These are phyloP conservation scores for Hymenochirus boettgeri DNA, from an alignment of 2,113 vertebrate species.

Conservation along the genomic window DNA sequence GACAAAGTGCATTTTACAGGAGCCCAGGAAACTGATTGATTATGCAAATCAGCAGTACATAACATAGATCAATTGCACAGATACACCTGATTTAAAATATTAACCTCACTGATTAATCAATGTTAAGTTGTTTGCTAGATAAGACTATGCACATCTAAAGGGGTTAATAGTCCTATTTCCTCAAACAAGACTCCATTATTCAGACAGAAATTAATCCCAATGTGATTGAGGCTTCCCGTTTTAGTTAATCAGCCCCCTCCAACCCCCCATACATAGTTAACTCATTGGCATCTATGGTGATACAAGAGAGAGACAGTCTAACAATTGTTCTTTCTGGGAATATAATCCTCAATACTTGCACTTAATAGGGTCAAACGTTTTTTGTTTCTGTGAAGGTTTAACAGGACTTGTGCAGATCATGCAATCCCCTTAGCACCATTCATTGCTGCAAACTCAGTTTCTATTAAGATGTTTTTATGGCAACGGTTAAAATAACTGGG, in stretches of 20 bases:
- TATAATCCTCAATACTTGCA: background rate
- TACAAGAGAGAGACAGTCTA: background rate
- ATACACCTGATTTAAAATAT: background rate
- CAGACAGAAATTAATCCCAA: conserved; percentile 19
- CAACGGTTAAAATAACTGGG: background rate
- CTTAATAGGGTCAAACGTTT: conserved; percentile 4
- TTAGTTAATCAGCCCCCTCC: background rate
- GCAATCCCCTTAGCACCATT: background rate
- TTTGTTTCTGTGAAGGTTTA: background rate
- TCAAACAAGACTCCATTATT: conserved; percentile 23
- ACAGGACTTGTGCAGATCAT: conserved; percentile 7
- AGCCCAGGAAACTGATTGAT: too few species aligned
- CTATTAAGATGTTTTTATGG: background rate
- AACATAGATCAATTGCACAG: background rate
- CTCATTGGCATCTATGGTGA: background rate
- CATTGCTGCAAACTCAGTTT: background rate
- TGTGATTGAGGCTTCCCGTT: conserved; percentile 13
- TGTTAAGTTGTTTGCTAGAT: background rate
- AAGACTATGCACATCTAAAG: too few species aligned
- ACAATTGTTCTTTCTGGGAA: background rate
- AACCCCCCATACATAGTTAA: too few species aligned
- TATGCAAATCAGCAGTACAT: background rate
- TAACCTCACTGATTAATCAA: background rate
- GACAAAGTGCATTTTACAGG: too few species aligned
- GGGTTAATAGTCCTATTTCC: conserved; percentile 16